These are phyloP conservation scores for Anseranas semipalmata DNA, from an alignment of 2,113 vertebrate genomes.

Conservation along the genomic window DNA sequence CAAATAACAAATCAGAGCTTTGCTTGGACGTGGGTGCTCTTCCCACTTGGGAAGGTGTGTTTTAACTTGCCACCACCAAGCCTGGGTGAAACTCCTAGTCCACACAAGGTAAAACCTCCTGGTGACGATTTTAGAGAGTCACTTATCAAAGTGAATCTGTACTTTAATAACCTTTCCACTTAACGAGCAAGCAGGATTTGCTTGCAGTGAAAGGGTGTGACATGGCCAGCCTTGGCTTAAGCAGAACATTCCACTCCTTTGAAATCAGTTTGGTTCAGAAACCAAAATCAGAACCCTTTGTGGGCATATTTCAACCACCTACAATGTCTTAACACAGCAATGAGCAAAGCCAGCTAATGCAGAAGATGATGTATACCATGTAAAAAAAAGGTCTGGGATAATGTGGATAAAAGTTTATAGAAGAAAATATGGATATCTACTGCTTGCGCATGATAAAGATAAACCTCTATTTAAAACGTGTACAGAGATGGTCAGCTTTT, in stretches of 20 bases:
- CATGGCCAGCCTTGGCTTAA: not conserved
- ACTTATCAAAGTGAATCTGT: not conserved
- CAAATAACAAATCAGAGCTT: not conserved
- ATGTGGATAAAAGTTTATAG: too few species aligned
- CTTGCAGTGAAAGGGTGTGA: not conserved
- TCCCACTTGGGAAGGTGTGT: not conserved
- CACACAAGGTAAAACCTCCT: not conserved
- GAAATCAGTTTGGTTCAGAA: not conserved
- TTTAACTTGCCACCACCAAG: not conserved
- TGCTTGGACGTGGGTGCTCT: not conserved
- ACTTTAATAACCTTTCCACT: not conserved
- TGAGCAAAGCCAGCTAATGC: not conserved
- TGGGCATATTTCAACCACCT: not conserved
- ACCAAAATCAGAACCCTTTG: not conserved
- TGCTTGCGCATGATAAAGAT: not conserved
- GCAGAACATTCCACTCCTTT: not conserved
- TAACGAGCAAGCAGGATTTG: not conserved
- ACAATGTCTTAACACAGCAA: not conserved
- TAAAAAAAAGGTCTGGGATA: not conserved
- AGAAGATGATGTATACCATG: not conserved
- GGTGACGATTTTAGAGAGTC: not conserved
- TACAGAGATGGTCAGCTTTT: not conserved
- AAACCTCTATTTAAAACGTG: too few species aligned
- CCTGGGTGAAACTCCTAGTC: not conserved
- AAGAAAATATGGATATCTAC: not conserved